Evolutionary conservation across 2,797 vertebrate genomes (phyloP).

Genomic region (Danionella dracula): DNA sequence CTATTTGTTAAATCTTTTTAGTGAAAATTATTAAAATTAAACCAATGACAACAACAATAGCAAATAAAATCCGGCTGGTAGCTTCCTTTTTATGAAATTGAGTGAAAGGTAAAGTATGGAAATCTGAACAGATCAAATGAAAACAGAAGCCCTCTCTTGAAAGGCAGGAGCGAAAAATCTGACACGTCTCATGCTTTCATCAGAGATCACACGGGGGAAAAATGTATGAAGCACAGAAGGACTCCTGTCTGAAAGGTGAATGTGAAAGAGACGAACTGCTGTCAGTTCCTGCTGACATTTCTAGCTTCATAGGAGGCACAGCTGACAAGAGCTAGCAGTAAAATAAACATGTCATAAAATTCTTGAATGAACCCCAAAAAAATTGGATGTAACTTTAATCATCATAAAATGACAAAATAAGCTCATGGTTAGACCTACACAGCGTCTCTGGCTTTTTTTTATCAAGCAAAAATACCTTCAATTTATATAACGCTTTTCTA

Average conservation of each 20-base stretch:
- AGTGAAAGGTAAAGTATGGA: neutral
- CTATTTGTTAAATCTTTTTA: no score
- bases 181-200: conserved; percentile 8
- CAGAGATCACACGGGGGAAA: conserved; percentile 11
- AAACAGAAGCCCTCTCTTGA: neutral
- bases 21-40: no score
- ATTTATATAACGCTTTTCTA: no score
- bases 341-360: conserved; percentile 2
- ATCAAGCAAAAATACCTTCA: no score
- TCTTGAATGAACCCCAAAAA: neutral
- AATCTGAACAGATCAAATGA: neutral
- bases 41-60: no score
- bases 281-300: conserved; percentile 11
- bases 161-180: neutral
- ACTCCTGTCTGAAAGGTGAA: conserved; percentile 12
- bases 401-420: neutral
- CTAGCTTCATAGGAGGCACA: neutral
- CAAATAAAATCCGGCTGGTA: no score
- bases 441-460: no score
- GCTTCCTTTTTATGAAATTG: no score
- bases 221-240: conserved; percentile 2
- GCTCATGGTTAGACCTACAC: neutral
- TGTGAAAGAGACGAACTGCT: neutral
- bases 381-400: neutral
- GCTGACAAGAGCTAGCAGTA: neutral